A percentile compares a stretch with the other conserved stretches of the same genome.
Evolutionary conservation across 2,888 invertebrate genomes (phyloP).

Genomic region (Cancer borealis): DNA sequence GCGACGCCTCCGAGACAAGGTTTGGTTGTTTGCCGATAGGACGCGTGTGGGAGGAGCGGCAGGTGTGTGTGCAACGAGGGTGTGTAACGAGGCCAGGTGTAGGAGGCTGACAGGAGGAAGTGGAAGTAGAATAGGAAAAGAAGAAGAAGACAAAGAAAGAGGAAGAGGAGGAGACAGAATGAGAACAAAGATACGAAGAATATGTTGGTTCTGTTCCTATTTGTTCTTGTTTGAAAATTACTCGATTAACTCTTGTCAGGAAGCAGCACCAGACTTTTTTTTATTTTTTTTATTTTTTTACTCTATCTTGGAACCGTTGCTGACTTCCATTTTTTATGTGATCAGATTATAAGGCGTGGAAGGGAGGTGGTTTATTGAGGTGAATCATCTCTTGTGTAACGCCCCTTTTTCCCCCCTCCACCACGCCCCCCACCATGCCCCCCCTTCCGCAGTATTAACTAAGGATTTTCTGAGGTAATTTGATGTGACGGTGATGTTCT

Average conservation of each 20-base stretch:
- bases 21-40: slow-evolving; percentile 8
- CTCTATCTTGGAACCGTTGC: background rate
- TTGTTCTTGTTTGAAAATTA: no score
- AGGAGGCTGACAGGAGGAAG: background rate
- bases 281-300: no score
- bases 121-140: background rate
- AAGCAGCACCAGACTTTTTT: no score
- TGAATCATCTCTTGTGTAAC: background rate
- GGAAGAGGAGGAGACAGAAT: background rate
- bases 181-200: background rate
- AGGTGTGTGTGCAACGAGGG: background rate
- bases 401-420: background rate
- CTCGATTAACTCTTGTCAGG: no score
- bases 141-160: background rate
- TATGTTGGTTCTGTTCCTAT: no score
- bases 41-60: background rate
- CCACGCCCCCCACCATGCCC: background rate
- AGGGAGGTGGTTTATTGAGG: no score
- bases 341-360: background rate
- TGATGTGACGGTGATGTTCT: no score
- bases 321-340: background rate
- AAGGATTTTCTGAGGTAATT: no score
- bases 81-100: no score
- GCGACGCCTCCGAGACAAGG: background rate
- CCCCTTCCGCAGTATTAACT: background rate